Evolutionary conservation across 2,797 vertebrate genomes (phyloP).

Genomic region (Peromyscus eremicus): DNA sequence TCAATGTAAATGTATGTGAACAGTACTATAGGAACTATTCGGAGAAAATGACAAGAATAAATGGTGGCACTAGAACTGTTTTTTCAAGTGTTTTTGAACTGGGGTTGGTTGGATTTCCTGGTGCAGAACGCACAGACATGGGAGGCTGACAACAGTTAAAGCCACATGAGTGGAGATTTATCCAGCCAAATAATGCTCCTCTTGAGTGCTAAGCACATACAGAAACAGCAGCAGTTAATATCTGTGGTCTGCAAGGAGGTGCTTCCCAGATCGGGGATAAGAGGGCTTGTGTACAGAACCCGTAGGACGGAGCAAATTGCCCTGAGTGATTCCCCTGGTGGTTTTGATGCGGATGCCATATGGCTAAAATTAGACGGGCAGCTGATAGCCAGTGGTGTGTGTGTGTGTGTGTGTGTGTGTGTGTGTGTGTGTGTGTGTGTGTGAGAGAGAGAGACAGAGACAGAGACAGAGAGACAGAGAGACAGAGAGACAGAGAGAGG

Average conservation of each 20-base stretch:
- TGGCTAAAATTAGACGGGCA: not conserved
- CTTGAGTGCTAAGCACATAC: not conserved
- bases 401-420: not conserved
- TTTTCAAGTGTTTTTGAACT: not conserved
- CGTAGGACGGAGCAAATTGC: not conserved
- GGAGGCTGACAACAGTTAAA: not conserved
- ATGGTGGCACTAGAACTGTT: not conserved
- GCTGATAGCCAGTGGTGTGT: not conserved
- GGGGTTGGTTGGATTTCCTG: not conserved
- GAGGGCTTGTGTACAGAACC: not conserved
- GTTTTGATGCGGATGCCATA: not conserved
- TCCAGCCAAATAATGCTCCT: not conserved
- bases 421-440: too few species aligned
- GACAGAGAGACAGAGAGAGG: too few species aligned
- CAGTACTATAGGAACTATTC: not conserved
- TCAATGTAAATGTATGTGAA: not conserved
- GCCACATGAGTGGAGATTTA: not conserved
- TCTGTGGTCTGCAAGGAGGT: not conserved
- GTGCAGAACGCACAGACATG: too few species aligned
- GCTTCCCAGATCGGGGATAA: not conserved
- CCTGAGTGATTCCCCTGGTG: not conserved
- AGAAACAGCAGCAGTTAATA: not conserved
- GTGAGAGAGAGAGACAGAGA: not conserved
- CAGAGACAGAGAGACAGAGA: not conserved
- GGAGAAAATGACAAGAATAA: not conserved